Conservation (phyloP, 1,140 invertebrate species). For the Drosophila grimshawi region DNA sequence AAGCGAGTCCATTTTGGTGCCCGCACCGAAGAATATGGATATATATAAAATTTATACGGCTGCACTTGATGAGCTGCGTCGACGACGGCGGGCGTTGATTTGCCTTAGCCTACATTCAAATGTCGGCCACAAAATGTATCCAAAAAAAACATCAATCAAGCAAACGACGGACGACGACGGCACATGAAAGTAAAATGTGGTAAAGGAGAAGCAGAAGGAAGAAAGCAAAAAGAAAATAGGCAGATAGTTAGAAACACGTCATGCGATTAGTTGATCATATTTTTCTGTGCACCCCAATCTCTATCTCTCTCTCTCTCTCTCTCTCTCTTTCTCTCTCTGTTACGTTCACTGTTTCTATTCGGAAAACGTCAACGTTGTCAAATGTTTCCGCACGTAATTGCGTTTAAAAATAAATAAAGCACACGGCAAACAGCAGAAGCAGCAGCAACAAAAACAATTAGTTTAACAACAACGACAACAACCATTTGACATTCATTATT, state of each 20-base stretch:
- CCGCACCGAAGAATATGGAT: slow-evolving; percentile 38
- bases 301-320: neutral
- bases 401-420: slow-evolving; percentile 78
- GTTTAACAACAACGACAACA: slow-evolving; percentile 29
- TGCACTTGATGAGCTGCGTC: slow-evolving; percentile 68
- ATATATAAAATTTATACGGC: slow-evolving; percentile 55
- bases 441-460: slow-evolving; percentile 15
- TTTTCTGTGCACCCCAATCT: slow-evolving; percentile 43
- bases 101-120: slow-evolving; percentile 73
- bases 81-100: slow-evolving; percentile 29
- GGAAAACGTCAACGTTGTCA: slow-evolving; percentile 59
- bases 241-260: slow-evolving; percentile 29
- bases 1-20: slow-evolving; percentile 76
- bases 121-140: slow-evolving; percentile 54
- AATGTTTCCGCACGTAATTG: slow-evolving; percentile 63
- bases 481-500: slow-evolving; percentile 68
- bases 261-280: slow-evolving; percentile 72
- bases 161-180: slow-evolving; percentile 16
- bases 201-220: neutral
- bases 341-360: neutral
- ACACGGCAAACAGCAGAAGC: slow-evolving; percentile 24
- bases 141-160: slow-evolving; percentile 68
- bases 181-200: slow-evolving; percentile 57
- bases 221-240: slow-evolving; percentile 21
- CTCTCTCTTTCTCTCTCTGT: too few relatives aligned